A percentile compares a stretch with the other conserved stretches of the same genome.
phyloP scores from a whole-genome alignment of 2,888 invertebrate species.

The Didymodactylos carnosus region DNA sequence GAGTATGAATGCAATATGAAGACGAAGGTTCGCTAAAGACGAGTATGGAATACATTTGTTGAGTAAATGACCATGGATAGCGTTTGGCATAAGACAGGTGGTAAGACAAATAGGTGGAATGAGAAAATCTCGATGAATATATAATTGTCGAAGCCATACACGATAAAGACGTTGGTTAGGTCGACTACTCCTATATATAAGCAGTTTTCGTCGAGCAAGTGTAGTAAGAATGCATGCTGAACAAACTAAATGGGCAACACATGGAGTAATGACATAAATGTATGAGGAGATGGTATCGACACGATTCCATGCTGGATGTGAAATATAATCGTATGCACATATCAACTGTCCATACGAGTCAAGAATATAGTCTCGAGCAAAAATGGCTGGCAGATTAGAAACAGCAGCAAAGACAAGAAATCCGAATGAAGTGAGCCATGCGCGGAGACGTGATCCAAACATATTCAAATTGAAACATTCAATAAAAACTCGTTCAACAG shows the following conservation, averaged over 20 bases:
- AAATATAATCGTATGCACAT: background rate
- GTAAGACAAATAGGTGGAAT: background rate
- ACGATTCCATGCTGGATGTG: background rate
- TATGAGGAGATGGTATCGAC: background rate
- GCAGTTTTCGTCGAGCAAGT: background rate
- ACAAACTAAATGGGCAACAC: background rate
- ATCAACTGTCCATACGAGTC: background rate
- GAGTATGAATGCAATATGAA: background rate
- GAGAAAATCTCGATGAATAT: background rate
- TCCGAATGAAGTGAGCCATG: background rate
- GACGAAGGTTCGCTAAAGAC: background rate
- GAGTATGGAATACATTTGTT: background rate
- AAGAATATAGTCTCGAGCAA: background rate
- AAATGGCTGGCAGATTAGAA: background rate
- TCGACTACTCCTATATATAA: background rate
- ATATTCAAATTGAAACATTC: background rate
- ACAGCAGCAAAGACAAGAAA: background rate
- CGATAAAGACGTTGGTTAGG: background rate
- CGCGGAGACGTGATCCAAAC: background rate
- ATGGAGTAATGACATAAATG: background rate
- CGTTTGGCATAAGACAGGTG: background rate
- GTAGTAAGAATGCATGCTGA: background rate
- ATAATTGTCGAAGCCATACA: background rate
- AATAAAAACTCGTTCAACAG: background rate
- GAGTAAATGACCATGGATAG: background rate